phyloP scores from a whole-genome alignment of 2,113 vertebrate species.

The Dicaeum eximium region DNA sequence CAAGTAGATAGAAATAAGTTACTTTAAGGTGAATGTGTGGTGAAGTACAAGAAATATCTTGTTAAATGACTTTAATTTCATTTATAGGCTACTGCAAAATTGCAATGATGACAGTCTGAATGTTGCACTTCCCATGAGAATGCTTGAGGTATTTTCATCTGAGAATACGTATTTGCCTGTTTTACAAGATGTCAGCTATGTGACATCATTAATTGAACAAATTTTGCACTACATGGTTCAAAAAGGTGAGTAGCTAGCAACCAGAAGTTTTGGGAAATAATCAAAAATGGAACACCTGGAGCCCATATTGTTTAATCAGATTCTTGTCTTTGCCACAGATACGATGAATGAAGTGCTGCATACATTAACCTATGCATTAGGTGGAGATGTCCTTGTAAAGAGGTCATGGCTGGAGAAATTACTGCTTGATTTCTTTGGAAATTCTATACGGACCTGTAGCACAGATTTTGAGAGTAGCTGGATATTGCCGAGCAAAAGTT shows the following conservation, averaged over 20 bases:
- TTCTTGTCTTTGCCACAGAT: background rate
- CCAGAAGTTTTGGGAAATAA: background rate
- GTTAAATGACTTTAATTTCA: background rate
- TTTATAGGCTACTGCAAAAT: conserved; percentile 83
- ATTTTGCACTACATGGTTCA: conserved; percentile 98
- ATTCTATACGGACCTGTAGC: background rate
- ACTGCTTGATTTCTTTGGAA: background rate
- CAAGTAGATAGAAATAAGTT: background rate
- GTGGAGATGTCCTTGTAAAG: background rate
- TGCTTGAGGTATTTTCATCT: conserved; percentile 94
- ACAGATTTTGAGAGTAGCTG: background rate
- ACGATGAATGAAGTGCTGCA: background rate
- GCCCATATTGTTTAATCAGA: background rate
- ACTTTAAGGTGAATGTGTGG: background rate
- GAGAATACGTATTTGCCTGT: conserved; percentile 88
- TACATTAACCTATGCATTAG: background rate
- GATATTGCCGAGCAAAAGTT: background rate
- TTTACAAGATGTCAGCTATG: conserved; percentile 82
- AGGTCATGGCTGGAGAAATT: background rate
- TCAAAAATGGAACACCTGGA: background rate
- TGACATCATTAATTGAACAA: conserved; percentile 91
- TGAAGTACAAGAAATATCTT: background rate
- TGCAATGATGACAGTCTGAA: conserved; percentile 88
- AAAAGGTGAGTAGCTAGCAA: conserved; percentile 80
- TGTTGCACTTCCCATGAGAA: conserved; percentile 94